Conservation (phyloP, 1,140 invertebrate genomes). For the Zeugodacus cucurbitae region DNA sequence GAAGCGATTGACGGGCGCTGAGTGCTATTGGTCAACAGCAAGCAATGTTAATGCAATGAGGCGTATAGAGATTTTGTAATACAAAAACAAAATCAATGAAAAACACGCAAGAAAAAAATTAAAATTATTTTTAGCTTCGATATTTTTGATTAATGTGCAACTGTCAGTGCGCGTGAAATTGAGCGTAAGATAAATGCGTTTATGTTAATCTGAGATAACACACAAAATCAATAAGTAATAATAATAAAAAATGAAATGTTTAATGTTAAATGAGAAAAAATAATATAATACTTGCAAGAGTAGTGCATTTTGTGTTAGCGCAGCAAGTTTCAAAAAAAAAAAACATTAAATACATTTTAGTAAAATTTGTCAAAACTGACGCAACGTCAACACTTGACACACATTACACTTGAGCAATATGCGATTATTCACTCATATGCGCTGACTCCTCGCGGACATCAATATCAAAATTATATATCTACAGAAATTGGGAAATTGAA, state of each 20-base stretch:
- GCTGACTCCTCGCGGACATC: too few species aligned
- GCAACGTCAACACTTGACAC: background rate
- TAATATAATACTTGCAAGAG: background rate
- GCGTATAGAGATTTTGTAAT: background rate
- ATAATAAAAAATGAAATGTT: background rate
- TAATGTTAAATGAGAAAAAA: background rate
- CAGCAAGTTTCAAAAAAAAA: too few species aligned
- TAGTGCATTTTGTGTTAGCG: background rate
- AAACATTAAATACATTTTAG: too few species aligned
- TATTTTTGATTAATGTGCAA: constrained; percentile 45
- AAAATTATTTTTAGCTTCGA: background rate
- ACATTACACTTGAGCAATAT: background rate
- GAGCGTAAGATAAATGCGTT: constrained; percentile 21
- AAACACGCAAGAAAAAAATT: background rate
- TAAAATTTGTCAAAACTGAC: background rate
- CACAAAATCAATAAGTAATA: background rate
- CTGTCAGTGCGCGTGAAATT: constrained; percentile 48
- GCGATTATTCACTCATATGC: too few species aligned
- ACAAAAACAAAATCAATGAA: background rate
- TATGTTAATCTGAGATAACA: constrained; percentile 1
- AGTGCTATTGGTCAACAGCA: constrained; percentile 2
- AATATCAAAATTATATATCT: too few species aligned
- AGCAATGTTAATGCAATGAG: background rate
- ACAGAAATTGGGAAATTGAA: too few species aligned
- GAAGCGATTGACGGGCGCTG: background rate